phyloP scores from a whole-genome alignment of 2,797 vertebrate species.

The Apodemus agrarius region DNA sequence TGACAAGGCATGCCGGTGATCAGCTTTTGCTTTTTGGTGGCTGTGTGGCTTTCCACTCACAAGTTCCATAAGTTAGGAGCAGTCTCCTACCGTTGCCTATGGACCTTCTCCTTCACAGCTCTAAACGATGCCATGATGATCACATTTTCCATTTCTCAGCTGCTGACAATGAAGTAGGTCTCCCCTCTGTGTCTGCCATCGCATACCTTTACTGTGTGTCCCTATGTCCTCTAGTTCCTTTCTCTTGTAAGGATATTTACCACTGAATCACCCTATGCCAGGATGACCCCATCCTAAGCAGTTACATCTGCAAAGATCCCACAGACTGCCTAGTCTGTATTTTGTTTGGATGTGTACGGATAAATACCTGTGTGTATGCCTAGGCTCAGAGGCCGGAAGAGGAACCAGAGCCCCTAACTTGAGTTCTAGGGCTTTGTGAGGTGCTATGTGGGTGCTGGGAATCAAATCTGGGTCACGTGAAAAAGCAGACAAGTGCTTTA shows the following conservation, averaged over 20 bases:
- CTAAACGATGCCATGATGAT: neutral
- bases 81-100: neutral
- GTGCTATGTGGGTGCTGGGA: neutral
- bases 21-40: neutral
- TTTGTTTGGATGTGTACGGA: neutral
- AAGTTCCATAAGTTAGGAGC: neutral
- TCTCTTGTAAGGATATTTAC: neutral
- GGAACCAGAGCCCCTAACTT: neutral
- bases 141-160: neutral
- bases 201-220: neutral
- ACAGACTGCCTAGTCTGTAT: no score
- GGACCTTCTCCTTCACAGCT: neutral
- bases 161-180: neutral
- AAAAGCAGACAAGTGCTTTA: neutral
- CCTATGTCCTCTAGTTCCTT: neutral
- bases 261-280: neutral
- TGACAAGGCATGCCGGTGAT: neutral
- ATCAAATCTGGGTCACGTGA: neutral
- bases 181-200: neutral
- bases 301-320: neutral
- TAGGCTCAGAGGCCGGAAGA: neutral
- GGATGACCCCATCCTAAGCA: neutral
- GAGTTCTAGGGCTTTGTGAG: neutral
- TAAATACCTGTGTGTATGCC: neutral
- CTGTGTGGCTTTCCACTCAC: no score